A percentile compares a stretch with the other conserved stretches of the same genome.
phyloP scores from a whole-genome alignment of 1,140 invertebrate species.

The Pseudobourletiella spinata region DNA sequence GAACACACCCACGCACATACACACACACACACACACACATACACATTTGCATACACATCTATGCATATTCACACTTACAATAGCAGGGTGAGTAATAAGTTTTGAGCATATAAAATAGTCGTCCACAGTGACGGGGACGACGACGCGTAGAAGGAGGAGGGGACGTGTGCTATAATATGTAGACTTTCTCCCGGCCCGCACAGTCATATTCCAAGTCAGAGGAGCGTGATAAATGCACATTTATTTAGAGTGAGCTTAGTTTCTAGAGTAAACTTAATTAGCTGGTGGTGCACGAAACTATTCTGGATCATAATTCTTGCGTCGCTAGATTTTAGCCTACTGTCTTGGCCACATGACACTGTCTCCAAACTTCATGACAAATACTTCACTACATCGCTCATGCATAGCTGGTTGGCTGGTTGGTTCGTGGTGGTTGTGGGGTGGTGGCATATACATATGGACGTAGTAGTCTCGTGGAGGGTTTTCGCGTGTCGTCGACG shows the following conservation, averaged over 20 bases:
- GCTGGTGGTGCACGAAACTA: not conserved
- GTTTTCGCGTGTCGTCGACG: no score
- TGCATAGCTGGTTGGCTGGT: no score
- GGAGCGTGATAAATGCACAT: conserved; percentile 6
- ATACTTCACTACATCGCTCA: conserved; percentile 47
- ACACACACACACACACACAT: no score
- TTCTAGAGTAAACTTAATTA: conserved; percentile 4
- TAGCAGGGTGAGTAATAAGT: not conserved
- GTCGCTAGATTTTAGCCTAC: not conserved
- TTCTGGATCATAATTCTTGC: conserved; percentile 5
- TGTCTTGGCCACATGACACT: not conserved
- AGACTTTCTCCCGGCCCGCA: not conserved
- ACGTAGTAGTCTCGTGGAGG: no score
- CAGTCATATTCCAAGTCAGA: not conserved
- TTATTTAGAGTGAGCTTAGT: conserved; percentile 1
- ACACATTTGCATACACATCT: not conserved
- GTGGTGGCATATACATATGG: no score
- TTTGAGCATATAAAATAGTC: not conserved
- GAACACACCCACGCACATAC: no score
- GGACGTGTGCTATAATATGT: no score
- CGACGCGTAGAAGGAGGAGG: not conserved
- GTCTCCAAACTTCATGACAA: not conserved
- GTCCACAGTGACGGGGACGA: not conserved
- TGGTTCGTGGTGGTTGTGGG: no score
- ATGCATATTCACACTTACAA: not conserved